Conservation (phyloP, 2,888 invertebrate genomes). For the Campoletis raptor region DNA sequence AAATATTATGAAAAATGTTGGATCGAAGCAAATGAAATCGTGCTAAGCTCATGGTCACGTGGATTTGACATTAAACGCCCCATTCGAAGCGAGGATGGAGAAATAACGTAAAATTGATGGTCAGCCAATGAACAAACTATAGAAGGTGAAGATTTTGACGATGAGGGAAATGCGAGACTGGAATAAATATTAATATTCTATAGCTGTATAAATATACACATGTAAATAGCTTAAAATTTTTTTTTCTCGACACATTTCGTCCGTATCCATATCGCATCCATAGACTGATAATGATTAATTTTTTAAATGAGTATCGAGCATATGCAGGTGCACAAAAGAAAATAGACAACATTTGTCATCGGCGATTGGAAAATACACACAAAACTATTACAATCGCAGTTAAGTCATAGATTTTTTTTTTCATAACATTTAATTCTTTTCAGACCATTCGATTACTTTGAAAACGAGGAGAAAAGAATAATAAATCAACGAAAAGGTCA, state of each 20-base stretch:
- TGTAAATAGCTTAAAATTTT: not conserved
- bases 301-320: constrained; percentile 14
- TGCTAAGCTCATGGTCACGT: not conserved
- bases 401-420: not conserved
- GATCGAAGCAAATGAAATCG: not conserved
- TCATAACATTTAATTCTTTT: not conserved
- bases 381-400: not conserved
- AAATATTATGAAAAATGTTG: not conserved
- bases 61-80: not conserved
- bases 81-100: not conserved
- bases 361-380: not conserved
- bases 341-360: constrained; percentile 29
- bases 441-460: not conserved
- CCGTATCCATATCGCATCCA: constrained; percentile 12
- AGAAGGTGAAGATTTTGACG: constrained; percentile 25
- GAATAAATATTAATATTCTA: constrained; percentile 45
- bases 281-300: constrained; percentile 33
- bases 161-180: constrained; percentile 51
- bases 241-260: constrained; percentile 28
- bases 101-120: constrained; percentile 27
- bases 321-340: constrained; percentile 26
- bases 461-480: not conserved
- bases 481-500: not conserved
- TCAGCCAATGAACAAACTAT: constrained; percentile 19
- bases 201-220: not conserved